Evolutionary conservation across 2,888 invertebrate species (phyloP).

Genomic region (Tenthredo distinguenda): DNA sequence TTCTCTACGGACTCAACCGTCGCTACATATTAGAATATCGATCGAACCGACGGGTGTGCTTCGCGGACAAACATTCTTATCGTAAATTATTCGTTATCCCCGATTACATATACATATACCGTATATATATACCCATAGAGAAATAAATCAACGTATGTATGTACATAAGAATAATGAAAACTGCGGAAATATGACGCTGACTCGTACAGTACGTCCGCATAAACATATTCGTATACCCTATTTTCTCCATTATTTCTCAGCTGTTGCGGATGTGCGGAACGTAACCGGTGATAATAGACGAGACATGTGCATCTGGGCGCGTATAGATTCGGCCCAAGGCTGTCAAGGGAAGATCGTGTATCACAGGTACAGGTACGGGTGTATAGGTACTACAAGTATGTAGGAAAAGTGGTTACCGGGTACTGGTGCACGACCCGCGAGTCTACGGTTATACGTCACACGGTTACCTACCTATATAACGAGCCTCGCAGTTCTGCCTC

Average conservation of each 20-base stretch:
- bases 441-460: constrained; percentile 30
- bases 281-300: neutral
- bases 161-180: neutral
- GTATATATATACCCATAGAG: neutral
- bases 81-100: constrained; percentile 15
- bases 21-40: neutral
- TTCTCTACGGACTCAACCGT: neutral
- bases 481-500: neutral
- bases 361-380: neutral
- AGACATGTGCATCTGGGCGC: neutral
- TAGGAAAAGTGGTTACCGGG: constrained; percentile 12
- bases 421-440: constrained; percentile 1
- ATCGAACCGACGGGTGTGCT: neutral
- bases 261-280: neutral
- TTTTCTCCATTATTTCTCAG: neutral
- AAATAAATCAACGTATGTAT: neutral
- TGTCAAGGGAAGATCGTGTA: neutral
- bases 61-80: constrained; percentile 21
- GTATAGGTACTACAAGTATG: neutral
- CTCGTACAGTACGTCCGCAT: neutral
- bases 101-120: neutral
- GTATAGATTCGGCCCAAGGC: constrained; percentile 1
- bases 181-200: neutral
- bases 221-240: neutral
- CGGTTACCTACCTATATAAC: constrained; percentile 21